Percentiles rank a stretch among this genome's conserved stretches.
phyloP scores from a whole-genome alignment of 2,113 vertebrate species.

The Baryphthengus martii region DNA sequence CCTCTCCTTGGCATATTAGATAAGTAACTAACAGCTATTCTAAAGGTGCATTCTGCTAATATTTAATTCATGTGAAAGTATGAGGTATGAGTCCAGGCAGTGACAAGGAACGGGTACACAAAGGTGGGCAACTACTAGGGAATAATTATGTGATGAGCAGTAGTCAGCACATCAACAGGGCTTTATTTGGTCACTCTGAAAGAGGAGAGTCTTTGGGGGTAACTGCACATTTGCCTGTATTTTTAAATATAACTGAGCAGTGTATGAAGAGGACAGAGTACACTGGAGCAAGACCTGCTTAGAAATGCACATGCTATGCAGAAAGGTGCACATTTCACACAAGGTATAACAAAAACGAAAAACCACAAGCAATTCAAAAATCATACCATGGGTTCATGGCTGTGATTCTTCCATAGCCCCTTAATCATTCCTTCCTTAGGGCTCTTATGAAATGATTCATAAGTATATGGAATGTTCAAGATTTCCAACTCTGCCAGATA shows the following conservation, averaged over 20 bases:
- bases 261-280: background rate
- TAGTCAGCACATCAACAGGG: background rate
- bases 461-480: conserved; percentile 90
- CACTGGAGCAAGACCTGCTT: background rate
- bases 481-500: conserved; percentile 90
- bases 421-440: conserved; percentile 96
- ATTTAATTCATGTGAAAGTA: background rate
- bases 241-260: background rate
- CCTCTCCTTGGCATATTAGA: background rate
- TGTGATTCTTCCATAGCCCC: conserved; percentile 97
- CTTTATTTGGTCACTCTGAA: background rate
- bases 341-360: background rate
- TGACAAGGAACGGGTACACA: background rate
- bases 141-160: background rate
- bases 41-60: background rate
- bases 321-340: background rate
- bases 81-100: background rate
- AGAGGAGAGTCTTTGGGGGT: background rate
- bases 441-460: conserved; percentile 87
- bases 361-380: background rate
- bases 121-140: background rate
- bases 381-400: conserved; percentile 86
- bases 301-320: background rate
- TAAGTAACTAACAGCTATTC: background rate
- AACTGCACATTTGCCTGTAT: background rate